Evolutionary conservation across 2,888 invertebrate genomes (phyloP), one percentile per base, ranked within the genome.

Genomic region (Escarpia spicata): DNA sequence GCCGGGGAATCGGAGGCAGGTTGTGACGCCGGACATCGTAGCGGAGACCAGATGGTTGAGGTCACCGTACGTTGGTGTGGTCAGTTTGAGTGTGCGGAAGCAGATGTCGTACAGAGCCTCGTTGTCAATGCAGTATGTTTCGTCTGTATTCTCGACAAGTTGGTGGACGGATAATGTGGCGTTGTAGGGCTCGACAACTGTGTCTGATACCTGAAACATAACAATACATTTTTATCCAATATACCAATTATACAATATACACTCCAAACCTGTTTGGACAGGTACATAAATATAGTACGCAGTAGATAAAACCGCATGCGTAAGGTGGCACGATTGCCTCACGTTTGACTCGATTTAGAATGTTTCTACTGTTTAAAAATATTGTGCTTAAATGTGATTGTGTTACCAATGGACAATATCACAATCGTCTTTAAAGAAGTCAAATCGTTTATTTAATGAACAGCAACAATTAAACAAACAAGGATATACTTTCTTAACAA

Each of bases 71-170:
- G 98, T 98, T 43, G 98, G 98, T 95, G 96, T 95, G 91, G 95
- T 96, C 93, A 97, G 95, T 95, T 97, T 97, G 94, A 98, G 97
- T 31, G 98, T 98, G 95, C 98, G 97, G 97, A 98, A 98, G 97
- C 98, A 98, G 95, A 98, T 98, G 95, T 98, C 98, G 96, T 98
- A 98, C 19, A 98, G 97, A 92, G 98, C 98, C 96, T 98, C 98
- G 95, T 97, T 97, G 95, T 97, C 97, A 94, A 97, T 97, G 95
- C 97, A 97, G 96, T 96, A 97, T 1, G 97, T 97, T 94, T 97
- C 96, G 93, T 97, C 97, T 19, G 97, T 97, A 95, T 97, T 97
- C 97, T 37, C 97, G 95, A 97, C 97, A 95, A 98, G 93, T 94
- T 96, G 96, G 93, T 96, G 96, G 52, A 96, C 96, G 96, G 98